Base-by-base conservation (phyloP, 2,888 invertebrate genomes). In the Synergus japonicus region DNA sequence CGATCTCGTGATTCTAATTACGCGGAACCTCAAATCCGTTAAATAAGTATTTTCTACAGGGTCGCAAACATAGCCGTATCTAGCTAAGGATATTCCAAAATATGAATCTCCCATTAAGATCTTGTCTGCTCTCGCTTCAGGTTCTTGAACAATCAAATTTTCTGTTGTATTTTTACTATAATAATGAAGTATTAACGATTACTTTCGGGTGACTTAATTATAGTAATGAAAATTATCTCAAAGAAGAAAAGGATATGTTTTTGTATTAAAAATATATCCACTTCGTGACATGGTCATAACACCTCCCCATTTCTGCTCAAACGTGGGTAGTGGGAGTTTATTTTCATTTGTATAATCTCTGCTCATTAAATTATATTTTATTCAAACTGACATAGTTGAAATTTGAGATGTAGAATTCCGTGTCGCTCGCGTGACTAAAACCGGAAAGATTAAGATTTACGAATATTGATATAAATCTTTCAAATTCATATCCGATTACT, bases 21-120 rank as follows among this genome's bases (percentile, higher is more conserved):
- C 54, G 37, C 37, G 15, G 73, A 41, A 73, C 54, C 37, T n/a
- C 37, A 73, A 73, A 37, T 73, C 73, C 73, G 29, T 54, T 54
- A 54, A 54, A n/a, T 41, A 73, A 73, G 73, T 73, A 73, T 73
- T 73, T 49, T 73, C 49, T 73, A 63, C n/a, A 73, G 73, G 69
- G 69, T 46, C 69, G 69, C 49, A 69, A 29, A 49, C 69, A 69
- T 49, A 29, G 54, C 73, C 54, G 73, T 54, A 54, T 37, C 49
- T 73, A 54, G 37, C 29, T 54, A 54, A 73, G 54, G 49, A 29
- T 54, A n/a, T 54, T 73, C 41, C 37, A 29, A 73, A n/a, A 73
- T 49, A 73, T 73, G n/a, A 73, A 49, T 73, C 73, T 54, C 54
- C 37, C n/a, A 8, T 73, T 73, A 73, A 73, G 29, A 44, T 22